phyloP scores from a whole-genome alignment of 2,113 vertebrate genomes.

The Trematomus loennbergii region DNA sequence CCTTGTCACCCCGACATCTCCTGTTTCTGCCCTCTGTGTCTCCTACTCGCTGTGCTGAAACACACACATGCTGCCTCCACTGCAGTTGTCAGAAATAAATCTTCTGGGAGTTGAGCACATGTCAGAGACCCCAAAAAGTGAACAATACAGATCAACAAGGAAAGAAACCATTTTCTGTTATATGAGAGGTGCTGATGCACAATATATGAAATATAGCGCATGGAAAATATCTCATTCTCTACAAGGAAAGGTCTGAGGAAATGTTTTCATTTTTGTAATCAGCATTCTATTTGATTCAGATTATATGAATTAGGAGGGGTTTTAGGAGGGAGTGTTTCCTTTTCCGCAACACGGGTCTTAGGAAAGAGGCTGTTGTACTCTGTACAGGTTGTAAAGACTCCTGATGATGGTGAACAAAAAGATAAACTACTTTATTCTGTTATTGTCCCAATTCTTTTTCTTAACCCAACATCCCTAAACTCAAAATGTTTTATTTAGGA shows the following conservation, averaged over 20 bases:
- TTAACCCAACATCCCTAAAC: background rate
- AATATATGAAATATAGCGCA: background rate
- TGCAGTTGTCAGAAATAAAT: conserved; percentile 36
- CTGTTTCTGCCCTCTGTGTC: conserved; percentile 21
- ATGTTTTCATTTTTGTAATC: no score
- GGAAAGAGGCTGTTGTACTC: no score
- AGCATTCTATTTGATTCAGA: no score
- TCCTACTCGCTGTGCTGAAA: conserved; percentile 22
- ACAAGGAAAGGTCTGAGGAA: no score
- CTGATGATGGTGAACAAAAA: no score
- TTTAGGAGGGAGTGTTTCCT: no score
- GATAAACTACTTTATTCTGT: background rate
- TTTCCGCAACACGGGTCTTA: no score
- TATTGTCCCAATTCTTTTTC: background rate
- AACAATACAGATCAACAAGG: conserved; percentile 18
- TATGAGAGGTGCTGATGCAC: background rate
- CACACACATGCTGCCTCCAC: conserved; percentile 21
- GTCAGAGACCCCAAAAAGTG: conserved; percentile 37
- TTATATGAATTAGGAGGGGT: no score
- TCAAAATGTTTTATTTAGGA: background rate
- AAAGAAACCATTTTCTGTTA: background rate
- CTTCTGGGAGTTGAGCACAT: conserved; percentile 15
- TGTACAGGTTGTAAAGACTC: no score
- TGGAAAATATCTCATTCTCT: background rate
- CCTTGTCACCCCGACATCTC: conserved; percentile 23